A percentile compares a stretch with the other conserved stretches of the same genome.
phyloP scores from a whole-genome alignment of 2,113 vertebrate species.

The Polypterus bichir region DNA sequence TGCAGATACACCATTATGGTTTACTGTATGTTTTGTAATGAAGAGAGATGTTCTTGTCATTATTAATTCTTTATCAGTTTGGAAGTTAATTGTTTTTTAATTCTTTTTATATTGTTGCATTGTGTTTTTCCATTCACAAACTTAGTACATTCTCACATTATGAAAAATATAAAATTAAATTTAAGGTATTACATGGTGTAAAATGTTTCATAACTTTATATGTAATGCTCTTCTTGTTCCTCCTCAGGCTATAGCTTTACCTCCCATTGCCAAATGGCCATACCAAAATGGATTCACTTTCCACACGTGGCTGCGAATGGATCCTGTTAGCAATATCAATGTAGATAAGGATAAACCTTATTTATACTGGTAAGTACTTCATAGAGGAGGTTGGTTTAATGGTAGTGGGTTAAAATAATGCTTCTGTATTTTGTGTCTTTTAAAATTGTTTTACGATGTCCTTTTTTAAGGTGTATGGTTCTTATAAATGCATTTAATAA shows the following conservation, averaged over 20 bases:
- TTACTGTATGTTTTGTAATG: too few species aligned
- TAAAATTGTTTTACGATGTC: not conserved
- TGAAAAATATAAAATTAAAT: too few species aligned
- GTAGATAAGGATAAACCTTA: constrained; percentile 97
- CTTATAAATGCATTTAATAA: too few species aligned
- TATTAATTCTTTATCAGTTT: too few species aligned
- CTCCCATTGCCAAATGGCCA: constrained; percentile 94
- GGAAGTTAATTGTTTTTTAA: too few species aligned
- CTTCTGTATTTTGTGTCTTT: constrained; percentile 11
- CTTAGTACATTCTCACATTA: too few species aligned
- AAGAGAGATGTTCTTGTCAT: too few species aligned
- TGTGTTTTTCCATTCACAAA: too few species aligned
- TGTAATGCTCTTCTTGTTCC: not conserved
- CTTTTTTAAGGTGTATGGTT: not conserved
- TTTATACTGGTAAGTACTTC: constrained; percentile 79
- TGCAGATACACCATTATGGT: too few species aligned
- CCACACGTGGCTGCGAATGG: constrained; percentile 95
- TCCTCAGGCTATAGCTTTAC: constrained; percentile 86
- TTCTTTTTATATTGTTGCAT: too few species aligned
- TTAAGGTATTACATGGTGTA: too few species aligned
- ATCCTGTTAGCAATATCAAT: constrained; percentile 95
- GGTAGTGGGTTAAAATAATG: fast-evolving
- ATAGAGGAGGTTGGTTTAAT: not conserved
- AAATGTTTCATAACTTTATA: too few species aligned
- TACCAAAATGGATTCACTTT: constrained; percentile 98